phyloP scores from a whole-genome alignment of 1,140 invertebrate species.

The Pseudomyrmex gracilis region DNA sequence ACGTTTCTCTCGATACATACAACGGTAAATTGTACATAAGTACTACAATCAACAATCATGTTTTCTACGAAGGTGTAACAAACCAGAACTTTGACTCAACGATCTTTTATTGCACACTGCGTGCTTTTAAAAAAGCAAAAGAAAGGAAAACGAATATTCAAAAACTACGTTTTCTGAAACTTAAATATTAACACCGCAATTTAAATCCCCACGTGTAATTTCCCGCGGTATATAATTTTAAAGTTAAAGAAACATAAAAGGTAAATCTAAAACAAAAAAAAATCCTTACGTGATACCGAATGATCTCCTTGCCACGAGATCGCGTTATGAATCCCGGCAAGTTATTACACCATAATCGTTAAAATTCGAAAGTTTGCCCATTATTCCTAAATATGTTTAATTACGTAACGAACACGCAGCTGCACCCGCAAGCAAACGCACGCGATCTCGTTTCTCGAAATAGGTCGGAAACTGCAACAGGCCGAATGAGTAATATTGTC shows the following conservation, averaged over 20 bases:
- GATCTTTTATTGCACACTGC: no score
- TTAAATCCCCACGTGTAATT: not conserved
- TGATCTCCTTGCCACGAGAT: conserved; percentile 5
- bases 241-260: not conserved
- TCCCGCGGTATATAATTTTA: not conserved
- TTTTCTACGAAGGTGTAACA: not conserved
- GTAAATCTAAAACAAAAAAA: not conserved
- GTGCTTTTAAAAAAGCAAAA: no score
- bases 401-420: conserved; percentile 40
- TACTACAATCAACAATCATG: conserved; percentile 1
- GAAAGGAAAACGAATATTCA: no score
- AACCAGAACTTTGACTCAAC: not conserved
- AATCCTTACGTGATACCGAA: not conserved
- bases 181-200: no score
- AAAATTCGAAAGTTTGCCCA: conserved; percentile 51
- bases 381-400: conserved; percentile 57
- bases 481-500: not conserved
- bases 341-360: conserved; percentile 2
- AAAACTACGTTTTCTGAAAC: no score
- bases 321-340: not conserved
- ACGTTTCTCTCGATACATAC: conserved; percentile 7
- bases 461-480: conserved; percentile 21
- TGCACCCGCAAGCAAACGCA: not conserved
- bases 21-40: conserved; percentile 25
- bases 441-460: conserved; percentile 29